Percentiles rank a stretch among this genome's conserved stretches.
phyloP scores from a whole-genome alignment of 92 coral and sea anemone species.

The Palythoa grandiflora region DNA sequence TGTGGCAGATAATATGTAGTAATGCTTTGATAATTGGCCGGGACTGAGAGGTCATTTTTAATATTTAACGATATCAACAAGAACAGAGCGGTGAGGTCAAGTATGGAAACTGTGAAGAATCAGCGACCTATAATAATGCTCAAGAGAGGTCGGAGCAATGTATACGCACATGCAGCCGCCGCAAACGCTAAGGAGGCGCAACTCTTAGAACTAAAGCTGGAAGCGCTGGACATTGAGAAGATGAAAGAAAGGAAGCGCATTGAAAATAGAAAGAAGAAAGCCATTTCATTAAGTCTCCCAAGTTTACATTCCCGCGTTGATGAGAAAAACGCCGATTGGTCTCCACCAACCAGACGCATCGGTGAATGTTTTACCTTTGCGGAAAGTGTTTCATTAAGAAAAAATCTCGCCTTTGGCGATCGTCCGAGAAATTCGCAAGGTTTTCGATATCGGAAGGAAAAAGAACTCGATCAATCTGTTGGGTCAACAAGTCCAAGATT shows the following conservation, averaged over 20 bases:
- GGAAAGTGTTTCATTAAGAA: background rate
- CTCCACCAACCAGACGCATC: background rate
- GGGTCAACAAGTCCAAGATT: constrained; percentile 11
- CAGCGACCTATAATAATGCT: background rate
- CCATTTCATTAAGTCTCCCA: constrained; percentile 1
- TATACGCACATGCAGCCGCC: constrained; percentile 19
- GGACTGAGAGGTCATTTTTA: background rate
- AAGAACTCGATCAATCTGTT: background rate
- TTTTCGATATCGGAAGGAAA: background rate
- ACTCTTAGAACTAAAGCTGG: constrained; percentile 20
- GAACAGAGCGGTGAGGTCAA: background rate
- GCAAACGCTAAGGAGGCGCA: constrained; percentile 15
- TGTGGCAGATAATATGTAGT: background rate
- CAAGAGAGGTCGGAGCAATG: background rate
- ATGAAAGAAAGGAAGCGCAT: constrained; percentile 12
- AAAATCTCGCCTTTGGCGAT: background rate
- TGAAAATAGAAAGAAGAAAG: background rate
- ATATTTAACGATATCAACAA: too few relatives aligned
- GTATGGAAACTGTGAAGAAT: background rate
- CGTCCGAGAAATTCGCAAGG: background rate
- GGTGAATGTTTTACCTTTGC: background rate
- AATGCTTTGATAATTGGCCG: background rate
- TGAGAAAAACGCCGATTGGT: background rate
- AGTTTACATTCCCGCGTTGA: background rate
- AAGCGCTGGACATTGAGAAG: constrained; percentile 28